Conservation (phyloP, 2,113 vertebrate genomes). For the Sitta europaea region DNA sequence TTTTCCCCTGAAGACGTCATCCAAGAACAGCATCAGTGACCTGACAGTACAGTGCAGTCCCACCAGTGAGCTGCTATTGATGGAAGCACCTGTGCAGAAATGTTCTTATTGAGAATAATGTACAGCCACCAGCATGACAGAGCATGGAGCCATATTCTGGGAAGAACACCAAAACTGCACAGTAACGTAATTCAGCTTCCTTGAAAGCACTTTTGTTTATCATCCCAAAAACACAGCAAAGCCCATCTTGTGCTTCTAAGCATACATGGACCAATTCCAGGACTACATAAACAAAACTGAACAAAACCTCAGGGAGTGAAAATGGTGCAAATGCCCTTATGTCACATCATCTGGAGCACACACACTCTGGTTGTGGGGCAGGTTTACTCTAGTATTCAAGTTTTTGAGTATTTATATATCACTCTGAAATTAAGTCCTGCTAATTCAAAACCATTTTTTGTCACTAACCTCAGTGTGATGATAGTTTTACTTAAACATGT, state of each 20-base stretch:
- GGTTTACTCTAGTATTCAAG: not conserved
- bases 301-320: not conserved
- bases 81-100: not conserved
- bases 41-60: not conserved
- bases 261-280: not conserved
- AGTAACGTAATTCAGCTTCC: not conserved
- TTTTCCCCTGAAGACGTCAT: not conserved
- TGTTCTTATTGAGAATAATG: not conserved
- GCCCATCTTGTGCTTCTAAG: not conserved
- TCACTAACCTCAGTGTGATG: not conserved
- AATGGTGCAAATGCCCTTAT: not conserved
- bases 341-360: not conserved
- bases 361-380: not conserved
- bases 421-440: not conserved
- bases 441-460: not conserved
- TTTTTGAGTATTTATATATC: not conserved
- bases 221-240: not conserved
- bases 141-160: not conserved
- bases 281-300: not conserved
- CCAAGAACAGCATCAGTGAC: not conserved
- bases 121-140: not conserved
- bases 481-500: not conserved
- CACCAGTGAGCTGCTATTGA: not conserved
- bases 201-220: conserved; percentile 13
- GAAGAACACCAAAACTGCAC: not conserved